These are phyloP conservation scores for Mus spicilegus DNA, from an alignment of 2,113 vertebrate species.

Conservation along the genomic window DNA sequence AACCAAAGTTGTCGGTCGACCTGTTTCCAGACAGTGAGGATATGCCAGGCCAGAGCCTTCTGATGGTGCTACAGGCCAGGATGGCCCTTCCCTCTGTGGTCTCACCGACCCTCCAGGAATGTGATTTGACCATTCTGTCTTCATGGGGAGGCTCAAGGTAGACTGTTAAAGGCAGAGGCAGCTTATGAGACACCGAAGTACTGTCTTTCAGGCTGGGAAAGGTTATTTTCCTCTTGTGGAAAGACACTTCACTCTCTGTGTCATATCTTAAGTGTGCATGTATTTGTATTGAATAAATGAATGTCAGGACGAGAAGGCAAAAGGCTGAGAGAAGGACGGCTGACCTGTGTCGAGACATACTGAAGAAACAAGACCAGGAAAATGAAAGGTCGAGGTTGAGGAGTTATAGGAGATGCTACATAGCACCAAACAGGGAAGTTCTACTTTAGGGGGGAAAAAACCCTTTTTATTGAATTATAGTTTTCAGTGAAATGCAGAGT, in stretches of 20 bases:
- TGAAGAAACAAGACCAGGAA: background rate
- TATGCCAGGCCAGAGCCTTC: background rate
- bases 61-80: accelerated
- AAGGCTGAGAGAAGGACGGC: background rate
- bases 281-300: background rate
- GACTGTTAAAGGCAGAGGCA: no score
- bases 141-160: background rate
- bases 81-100: background rate
- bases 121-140: background rate
- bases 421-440: background rate
- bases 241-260: background rate
- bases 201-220: background rate
- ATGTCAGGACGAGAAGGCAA: background rate
- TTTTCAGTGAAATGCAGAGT: conserved; percentile 20
- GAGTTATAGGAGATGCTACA: background rate
- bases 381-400: background rate
- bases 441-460: background rate
- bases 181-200: background rate
- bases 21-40: background rate
- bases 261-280: background rate
- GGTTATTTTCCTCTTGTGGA: background rate
- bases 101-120: background rate
- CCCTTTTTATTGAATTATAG: background rate
- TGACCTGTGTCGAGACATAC: accelerated
- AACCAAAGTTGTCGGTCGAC: background rate